Base-by-base conservation (phyloP, 2,113 vertebrate species). In the Natator depressus region DNA sequence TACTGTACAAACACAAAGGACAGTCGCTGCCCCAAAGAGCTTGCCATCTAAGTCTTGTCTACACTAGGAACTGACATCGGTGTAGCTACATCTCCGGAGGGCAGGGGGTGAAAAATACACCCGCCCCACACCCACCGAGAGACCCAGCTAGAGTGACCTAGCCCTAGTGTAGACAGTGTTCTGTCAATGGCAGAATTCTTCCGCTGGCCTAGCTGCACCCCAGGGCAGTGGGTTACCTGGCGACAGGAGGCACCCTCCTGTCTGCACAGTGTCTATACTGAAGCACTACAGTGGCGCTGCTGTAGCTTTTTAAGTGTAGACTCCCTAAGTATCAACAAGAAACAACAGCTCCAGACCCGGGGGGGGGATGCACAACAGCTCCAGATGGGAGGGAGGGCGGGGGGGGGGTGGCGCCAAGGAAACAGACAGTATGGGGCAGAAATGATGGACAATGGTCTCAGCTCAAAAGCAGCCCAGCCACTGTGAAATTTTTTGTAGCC, bases 41-140 rank as follows among this genome's bases (percentile, higher is more conserved):
- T 17, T 35, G 35, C 31, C 16, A 8, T n/a, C 31, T 65, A 35
- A 65, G 31, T 27, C 27, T 12, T 62, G 27, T 31, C 29, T 35
- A 35, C 62, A 35, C 14, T 65, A 35, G 31, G 62, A 35, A 65
- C 62, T 65, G 7, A 13, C 31, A 31, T 31, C 12, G 27, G 27
- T 62, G 57, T 31, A 62, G 57, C 57, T 29, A 5, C 22, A 12
- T 29, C 57, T 57, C 55, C 3, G 57, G 25, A 27, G 57, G 14
- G 5, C 17, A 2, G 13, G 50, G 14, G 50, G 51, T 69, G 35
- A 65, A 65, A 65, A 65, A 35, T 20, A 35, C 31, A 4, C 62
- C 8, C 35, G 2, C 13, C 2, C 62, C 3, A 29, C 29, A 3
- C 29, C 5, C 29, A 2, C 35, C 17, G 2, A 19, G 35, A 35